A percentile compares a stretch with the other conserved stretches of the same genome.
These are phyloP conservation scores for Megastigmus dorsalis DNA, from an alignment of 2,888 invertebrate genomes.

Conservation along the genomic window DNA sequence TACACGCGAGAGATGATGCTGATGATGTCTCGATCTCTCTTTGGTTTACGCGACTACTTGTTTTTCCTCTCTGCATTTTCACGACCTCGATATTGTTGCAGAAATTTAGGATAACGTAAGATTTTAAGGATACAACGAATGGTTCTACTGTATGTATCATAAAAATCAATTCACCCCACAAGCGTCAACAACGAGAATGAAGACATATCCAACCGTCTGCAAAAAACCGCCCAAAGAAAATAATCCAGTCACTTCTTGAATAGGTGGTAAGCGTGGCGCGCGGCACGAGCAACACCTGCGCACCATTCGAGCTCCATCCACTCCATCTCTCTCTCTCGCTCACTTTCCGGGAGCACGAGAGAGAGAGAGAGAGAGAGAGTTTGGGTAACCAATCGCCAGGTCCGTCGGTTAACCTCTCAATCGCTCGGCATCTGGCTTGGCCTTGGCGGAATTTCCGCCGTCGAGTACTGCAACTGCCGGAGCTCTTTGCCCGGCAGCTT, in stretches of 20 bases:
- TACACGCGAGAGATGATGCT: slow-evolving; percentile 5
- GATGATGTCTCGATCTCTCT: slow-evolving; percentile 30
- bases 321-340: slow-evolving; percentile 3
- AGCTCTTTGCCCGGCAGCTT: too few relatives aligned
- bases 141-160: background rate
- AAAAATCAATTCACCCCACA: background rate
- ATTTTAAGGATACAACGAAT: too few relatives aligned
- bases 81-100: background rate
- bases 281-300: slow-evolving; percentile 1
- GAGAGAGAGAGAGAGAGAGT: too few relatives aligned
- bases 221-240: too few relatives aligned
- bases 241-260: background rate
- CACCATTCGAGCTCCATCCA: background rate
- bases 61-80: background rate
- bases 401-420: slow-evolving; percentile 33
- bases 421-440: slow-evolving; percentile 18
- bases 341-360: too few relatives aligned
- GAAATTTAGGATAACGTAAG: too few relatives aligned
- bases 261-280: background rate
- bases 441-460: slow-evolving; percentile 8
- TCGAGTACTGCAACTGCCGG: background rate
- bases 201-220: background rate
- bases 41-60: background rate
- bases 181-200: background rate
- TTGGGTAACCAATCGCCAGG: slow-evolving; percentile 3